phyloP scores from a whole-genome alignment of 2,888 invertebrate species.

The Acleris laterana region DNA sequence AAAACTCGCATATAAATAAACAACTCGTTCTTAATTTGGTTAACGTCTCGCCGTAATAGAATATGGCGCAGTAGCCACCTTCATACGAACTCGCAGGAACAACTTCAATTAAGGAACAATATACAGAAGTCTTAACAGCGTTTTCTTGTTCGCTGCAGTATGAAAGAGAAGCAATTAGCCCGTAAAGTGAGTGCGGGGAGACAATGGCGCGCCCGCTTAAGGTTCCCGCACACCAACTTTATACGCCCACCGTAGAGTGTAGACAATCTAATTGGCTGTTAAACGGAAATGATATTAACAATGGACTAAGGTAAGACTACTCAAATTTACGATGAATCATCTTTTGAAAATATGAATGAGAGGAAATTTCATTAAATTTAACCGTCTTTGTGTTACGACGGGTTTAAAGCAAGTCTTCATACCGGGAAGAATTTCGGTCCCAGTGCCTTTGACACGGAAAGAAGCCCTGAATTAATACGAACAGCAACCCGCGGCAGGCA shows the following conservation, averaged over 20 bases:
- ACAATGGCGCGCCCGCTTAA: constrained; percentile 50
- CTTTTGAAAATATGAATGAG: constrained; percentile 9
- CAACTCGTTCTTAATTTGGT: constrained; percentile 21
- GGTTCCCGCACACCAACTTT: constrained; percentile 22
- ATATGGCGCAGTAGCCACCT: constrained; percentile 21
- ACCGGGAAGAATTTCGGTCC: neutral
- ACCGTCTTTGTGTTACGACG: constrained; percentile 11
- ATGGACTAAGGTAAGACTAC: constrained; percentile 11
- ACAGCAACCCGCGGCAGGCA: neutral
- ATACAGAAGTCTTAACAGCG: constrained; percentile 68
- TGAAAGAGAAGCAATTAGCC: constrained; percentile 76
- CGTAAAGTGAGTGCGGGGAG: constrained; percentile 57
- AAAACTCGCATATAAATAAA: constrained; percentile 9
- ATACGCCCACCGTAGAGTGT: constrained; percentile 8
- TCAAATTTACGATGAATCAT: constrained; percentile 5
- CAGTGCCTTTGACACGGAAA: neutral
- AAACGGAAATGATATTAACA: constrained; percentile 23
- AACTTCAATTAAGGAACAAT: constrained; percentile 74
- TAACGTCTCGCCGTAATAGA: constrained; percentile 20
- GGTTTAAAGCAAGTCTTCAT: constrained; percentile 1
- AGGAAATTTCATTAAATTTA: constrained; percentile 11
- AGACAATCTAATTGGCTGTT: constrained; percentile 23
- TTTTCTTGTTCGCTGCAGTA: constrained; percentile 69
- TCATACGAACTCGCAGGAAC: constrained; percentile 46
- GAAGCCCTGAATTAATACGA: neutral